Percentiles rank a stretch among this genome's conserved stretches.
phyloP scores from a whole-genome alignment of 64 coral and sea anemone genomes.

The Exaiptasia diaphana region DNA sequence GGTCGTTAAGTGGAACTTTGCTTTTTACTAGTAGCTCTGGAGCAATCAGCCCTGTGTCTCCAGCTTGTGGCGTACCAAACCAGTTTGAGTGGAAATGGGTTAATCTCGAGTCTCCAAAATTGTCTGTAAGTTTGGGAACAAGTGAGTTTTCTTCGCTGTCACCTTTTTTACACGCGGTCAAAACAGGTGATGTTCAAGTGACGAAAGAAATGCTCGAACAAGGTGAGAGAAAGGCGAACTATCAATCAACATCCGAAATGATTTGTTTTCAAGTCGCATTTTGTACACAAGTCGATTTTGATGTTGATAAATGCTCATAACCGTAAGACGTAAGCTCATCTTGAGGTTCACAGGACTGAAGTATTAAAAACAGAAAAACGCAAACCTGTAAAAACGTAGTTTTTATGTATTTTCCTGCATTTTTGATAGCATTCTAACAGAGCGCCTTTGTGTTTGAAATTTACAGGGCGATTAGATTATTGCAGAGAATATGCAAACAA shows the following conservation, averaged over 20 bases:
- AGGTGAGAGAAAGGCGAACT: conserved; percentile 43
- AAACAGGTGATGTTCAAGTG: conserved; percentile 64
- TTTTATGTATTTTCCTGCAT: too few species aligned
- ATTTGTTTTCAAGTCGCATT: neutral
- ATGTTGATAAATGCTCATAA: too few species aligned
- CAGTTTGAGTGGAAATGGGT: conserved; percentile 91
- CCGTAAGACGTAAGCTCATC: neutral
- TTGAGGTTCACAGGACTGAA: too few species aligned
- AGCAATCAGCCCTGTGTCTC: conserved; percentile 67
- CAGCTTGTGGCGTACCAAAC: conserved; percentile 71
- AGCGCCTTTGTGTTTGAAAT: too few species aligned
- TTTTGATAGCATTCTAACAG: too few species aligned
- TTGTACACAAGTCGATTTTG: too few species aligned
- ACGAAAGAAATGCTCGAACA: conserved; percentile 52
- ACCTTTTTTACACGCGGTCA: conserved; percentile 53
- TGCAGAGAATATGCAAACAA: too few species aligned
- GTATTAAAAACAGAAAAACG: too few species aligned
- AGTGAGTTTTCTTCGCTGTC: conserved; percentile 74
- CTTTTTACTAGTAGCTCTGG: conserved; percentile 68
- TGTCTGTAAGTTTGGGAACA: conserved; percentile 78
- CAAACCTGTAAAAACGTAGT: too few species aligned
- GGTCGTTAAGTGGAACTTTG: conserved; percentile 62
- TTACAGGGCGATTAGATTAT: too few species aligned
- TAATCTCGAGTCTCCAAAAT: conserved; percentile 76
- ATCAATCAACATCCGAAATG: neutral